These are phyloP conservation scores for Drosophila miranda DNA, from an alignment of 1,140 invertebrate species.

Conservation along the genomic window DNA sequence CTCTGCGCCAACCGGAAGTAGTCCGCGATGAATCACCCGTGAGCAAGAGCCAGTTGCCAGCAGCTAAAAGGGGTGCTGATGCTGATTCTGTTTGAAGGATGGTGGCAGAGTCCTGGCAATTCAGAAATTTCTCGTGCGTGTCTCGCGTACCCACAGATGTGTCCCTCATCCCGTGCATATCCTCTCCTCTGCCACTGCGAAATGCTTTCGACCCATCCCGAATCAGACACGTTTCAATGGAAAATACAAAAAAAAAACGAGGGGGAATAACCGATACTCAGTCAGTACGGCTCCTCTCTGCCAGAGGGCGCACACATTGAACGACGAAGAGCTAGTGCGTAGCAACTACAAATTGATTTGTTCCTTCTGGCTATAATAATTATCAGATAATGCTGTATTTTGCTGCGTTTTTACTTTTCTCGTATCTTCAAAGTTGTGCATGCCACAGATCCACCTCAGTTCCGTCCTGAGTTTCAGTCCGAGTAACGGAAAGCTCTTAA, in stretches of 20 bases:
- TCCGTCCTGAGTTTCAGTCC: too few species aligned
- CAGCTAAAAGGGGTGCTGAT: not conserved
- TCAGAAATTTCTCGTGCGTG: conserved; percentile 66
- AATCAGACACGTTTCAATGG: conserved; percentile 39
- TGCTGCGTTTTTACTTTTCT: too few species aligned
- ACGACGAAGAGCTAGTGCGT: too few species aligned
- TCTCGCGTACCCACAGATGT: conserved; percentile 32
- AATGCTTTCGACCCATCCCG: not conserved
- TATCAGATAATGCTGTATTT: too few species aligned
- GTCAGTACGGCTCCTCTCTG: too few species aligned
- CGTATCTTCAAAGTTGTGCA: too few species aligned
- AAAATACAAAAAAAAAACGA: conserved; percentile 37
- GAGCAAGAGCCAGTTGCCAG: conserved; percentile 8
- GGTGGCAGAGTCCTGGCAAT: conserved; percentile 36
- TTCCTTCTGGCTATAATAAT: too few species aligned
- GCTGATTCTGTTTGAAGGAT: not conserved
- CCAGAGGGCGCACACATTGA: too few species aligned
- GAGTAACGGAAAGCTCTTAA: too few species aligned
- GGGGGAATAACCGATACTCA: too few species aligned
- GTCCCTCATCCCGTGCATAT: conserved; percentile 11
- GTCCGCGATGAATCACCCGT: conserved; percentile 57
- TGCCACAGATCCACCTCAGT: too few species aligned
- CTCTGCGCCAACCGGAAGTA: conserved; percentile 55
- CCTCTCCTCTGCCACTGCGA: not conserved
- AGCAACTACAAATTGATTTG: too few species aligned